A percentile compares a stretch with the other conserved stretches of the same genome.
Evolutionary conservation across 2,888 invertebrate genomes (phyloP).

Genomic region (Brenthis ino): DNA sequence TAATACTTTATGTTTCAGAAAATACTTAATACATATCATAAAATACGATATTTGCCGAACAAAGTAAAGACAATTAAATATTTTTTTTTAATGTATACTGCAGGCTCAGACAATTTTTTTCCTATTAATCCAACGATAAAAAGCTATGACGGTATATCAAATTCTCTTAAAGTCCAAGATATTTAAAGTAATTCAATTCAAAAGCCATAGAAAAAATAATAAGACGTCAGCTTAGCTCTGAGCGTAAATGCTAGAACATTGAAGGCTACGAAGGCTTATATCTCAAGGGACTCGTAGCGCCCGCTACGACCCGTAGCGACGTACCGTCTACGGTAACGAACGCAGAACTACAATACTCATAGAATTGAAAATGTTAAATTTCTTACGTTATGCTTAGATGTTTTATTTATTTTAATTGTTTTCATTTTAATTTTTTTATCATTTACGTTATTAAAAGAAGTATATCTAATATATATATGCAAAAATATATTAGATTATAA

Average conservation of each 20-base stretch:
- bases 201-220: constrained; percentile 67
- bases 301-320: constrained; percentile 71
- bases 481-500: too few species aligned
- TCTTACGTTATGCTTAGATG: neutral
- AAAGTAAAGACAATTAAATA: neutral
- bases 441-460: neutral
- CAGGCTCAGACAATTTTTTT: neutral
- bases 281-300: constrained; percentile 72
- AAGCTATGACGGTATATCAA: constrained; percentile 30
- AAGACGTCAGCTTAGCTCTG: constrained; percentile 62
- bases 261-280: constrained; percentile 61
- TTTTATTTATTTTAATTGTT: too few species aligned
- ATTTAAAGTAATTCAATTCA: constrained; percentile 44
- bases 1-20: too few species aligned
- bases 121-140: neutral
- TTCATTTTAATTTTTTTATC: too few species aligned
- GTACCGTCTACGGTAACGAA: constrained; percentile 67
- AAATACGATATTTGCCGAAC: too few species aligned
- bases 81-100: neutral
- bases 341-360: constrained; percentile 54
- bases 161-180: constrained; percentile 33
- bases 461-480: too few species aligned
- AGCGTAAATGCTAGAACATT: constrained; percentile 62
- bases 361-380: constrained; percentile 35
- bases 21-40: too few species aligned